Conservation (phyloP, 2,797 vertebrate genomes). For the Limnodromus scolopaceus region DNA sequence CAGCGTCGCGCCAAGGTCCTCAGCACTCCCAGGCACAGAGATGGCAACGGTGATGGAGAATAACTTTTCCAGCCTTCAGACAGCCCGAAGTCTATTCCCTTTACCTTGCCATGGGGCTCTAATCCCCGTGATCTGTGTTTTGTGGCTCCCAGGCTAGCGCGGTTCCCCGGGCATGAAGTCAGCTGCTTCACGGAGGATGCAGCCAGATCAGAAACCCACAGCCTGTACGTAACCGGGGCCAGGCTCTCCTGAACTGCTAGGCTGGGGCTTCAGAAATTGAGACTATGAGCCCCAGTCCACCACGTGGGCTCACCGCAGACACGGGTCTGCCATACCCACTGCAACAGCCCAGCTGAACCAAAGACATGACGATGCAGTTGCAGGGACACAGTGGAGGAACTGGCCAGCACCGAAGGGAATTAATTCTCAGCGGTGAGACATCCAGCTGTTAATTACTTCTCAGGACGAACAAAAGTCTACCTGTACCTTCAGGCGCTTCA, state of each 20-base stretch:
- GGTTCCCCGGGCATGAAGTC: neutral
- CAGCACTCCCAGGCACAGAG: neutral
- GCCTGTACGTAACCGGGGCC: neutral
- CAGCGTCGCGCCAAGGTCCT: neutral
- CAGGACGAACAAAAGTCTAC: slow-evolving; percentile 8
- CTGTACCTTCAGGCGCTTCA: slow-evolving; percentile 3
- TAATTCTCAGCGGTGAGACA: neutral
- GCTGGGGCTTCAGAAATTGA: neutral
- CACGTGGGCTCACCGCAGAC: rapidly evolving
- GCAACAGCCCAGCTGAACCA: neutral
- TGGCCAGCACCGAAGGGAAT: neutral
- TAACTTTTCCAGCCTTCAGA: neutral
- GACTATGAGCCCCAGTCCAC: neutral
- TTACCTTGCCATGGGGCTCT: neutral
- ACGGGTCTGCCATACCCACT: rapidly evolving
- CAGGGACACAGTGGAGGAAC: neutral
- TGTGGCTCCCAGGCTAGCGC: neutral
- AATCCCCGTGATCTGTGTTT: neutral
- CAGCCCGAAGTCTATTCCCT: neutral
- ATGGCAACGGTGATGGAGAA: neutral
- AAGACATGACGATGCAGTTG: neutral
- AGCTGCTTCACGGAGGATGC: neutral
- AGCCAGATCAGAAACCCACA: neutral
- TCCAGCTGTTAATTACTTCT: slow-evolving; percentile 40
- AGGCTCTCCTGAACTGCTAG: neutral